Conservation (phyloP, 2,888 invertebrate species). For the Limnephilus marmoratus region DNA sequence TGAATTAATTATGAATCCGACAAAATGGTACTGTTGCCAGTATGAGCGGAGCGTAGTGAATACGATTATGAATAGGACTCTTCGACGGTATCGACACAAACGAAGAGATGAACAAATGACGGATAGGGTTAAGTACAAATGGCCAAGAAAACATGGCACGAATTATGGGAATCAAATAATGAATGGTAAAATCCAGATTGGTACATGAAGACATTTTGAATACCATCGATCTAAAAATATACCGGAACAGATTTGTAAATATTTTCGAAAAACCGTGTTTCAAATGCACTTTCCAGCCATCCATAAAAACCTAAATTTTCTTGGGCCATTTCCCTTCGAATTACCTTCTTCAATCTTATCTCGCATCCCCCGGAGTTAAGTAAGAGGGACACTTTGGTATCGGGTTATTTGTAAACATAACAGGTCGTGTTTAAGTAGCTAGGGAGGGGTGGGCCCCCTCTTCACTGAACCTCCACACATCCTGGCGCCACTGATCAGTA, state of each 20-base stretch:
- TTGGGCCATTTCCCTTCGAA: slow-evolving; percentile 22
- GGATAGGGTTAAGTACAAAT: background rate
- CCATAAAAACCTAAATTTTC: background rate
- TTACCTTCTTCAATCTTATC: slow-evolving; percentile 29
- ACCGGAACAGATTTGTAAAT: background rate
- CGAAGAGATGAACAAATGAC: no score
- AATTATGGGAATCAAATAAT: background rate
- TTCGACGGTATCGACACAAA: no score
- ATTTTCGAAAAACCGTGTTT: slow-evolving; percentile 14
- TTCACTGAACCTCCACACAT: slow-evolving; percentile 20
- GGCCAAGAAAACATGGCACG: background rate
- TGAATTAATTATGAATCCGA: no score
- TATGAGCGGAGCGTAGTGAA: no score
- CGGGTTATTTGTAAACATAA: slow-evolving; percentile 66
- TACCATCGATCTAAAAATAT: background rate
- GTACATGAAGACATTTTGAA: background rate
- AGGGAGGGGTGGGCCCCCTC: slow-evolving; percentile 33
- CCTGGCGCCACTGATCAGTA: slow-evolving; percentile 62
- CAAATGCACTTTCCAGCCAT: slow-evolving; percentile 6
- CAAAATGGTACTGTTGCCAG: no score
- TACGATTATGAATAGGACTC: no score
- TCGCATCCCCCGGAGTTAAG: slow-evolving; percentile 27
- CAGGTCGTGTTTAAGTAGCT: slow-evolving; percentile 64
- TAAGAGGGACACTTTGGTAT: slow-evolving; percentile 47
- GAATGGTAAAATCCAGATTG: background rate